Conservation (phyloP, 2,797 vertebrate species). For the Crypturellus tataupa region DNA sequence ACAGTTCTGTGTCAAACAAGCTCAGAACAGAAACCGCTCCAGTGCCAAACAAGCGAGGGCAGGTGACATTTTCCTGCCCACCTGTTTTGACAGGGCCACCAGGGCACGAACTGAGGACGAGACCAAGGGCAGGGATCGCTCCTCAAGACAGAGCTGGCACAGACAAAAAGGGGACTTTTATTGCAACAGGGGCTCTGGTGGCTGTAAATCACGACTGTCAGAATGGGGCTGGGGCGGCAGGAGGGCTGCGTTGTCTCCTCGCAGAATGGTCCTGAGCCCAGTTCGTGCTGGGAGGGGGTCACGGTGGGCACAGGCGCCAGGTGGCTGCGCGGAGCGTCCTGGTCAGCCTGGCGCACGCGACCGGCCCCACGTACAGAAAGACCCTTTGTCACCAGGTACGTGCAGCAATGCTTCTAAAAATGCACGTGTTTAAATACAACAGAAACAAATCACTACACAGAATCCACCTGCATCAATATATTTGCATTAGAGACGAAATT, state of each 20-base stretch:
- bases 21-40: not conserved
- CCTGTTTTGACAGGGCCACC: not conserved
- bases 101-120: too few species aligned
- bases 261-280: too few species aligned
- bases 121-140: not conserved
- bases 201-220: too few species aligned
- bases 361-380: too few species aligned
- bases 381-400: not conserved
- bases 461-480: not conserved
- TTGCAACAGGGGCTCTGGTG: too few species aligned
- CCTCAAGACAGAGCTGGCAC: not conserved
- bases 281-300: too few species aligned
- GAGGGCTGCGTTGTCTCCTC: too few species aligned
- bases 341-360: too few species aligned
- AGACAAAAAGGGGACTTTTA: too few species aligned
- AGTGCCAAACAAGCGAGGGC: not conserved
- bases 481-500: not conserved
- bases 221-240: too few species aligned
- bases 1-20: not conserved
- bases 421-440: not conserved
- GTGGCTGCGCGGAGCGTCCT: too few species aligned
- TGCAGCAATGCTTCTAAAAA: conserved; percentile 7
- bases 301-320: too few species aligned
- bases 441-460: not conserved
- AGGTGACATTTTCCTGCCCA: not conserved